phyloP scores from a whole-genome alignment of 2,113 vertebrate genomes.

The Todiramphus chloris region DNA sequence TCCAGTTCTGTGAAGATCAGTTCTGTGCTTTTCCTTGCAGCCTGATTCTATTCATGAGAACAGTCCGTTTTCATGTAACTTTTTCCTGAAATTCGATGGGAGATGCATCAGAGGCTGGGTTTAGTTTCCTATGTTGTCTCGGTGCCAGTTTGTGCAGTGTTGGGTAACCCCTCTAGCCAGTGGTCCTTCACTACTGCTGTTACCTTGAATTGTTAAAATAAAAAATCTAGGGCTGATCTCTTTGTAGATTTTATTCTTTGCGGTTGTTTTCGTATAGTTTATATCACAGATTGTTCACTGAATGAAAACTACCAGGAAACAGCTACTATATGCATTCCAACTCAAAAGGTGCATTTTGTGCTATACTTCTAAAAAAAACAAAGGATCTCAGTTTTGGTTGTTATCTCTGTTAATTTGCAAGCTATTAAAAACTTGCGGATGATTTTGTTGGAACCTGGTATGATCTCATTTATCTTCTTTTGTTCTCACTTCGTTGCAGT shows the following conservation, averaged over 20 bases:
- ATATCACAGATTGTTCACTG: not conserved
- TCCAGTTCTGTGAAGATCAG: not conserved
- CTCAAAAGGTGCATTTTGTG: no score
- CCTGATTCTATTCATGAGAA: not conserved
- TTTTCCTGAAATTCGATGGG: not conserved
- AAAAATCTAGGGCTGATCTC: not conserved
- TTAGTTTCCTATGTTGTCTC: accelerated
- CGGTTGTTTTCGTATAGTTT: not conserved
- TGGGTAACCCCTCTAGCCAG: not conserved
- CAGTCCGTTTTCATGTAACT: not conserved
- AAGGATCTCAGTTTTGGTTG: not conserved
- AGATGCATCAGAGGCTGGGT: not conserved
- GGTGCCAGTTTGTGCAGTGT: not conserved
- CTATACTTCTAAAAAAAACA: no score
- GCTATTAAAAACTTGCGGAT: not conserved
- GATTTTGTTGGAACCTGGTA: not conserved
- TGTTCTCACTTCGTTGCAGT: not conserved
- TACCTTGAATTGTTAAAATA: not conserved
- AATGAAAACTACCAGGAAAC: no score
- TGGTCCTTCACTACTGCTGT: not conserved
- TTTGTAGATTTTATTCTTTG: not conserved
- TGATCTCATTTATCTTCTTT: constrained; percentile 1
- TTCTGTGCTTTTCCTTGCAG: not conserved
- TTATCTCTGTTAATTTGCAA: not conserved
- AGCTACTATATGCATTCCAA: no score